Conservation (phyloP, 1,140 invertebrate species). For the Drosophila kurseongensis region DNA sequence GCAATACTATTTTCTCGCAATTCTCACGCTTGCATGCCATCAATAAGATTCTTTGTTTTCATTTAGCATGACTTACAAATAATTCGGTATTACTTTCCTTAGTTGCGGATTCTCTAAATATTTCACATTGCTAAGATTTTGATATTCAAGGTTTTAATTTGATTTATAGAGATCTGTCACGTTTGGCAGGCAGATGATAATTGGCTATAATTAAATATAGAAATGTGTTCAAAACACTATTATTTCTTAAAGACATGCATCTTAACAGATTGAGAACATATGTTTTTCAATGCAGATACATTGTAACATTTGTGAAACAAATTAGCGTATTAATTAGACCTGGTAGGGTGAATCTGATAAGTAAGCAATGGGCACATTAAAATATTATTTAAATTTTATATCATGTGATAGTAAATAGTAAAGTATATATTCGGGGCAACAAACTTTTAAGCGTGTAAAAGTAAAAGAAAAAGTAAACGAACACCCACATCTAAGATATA, state of each 20-base stretch:
- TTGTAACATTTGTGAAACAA: slow-evolving; percentile 1
- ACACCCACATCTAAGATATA: background rate
- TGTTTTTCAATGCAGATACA: background rate
- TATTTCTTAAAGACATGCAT: slow-evolving; percentile 6
- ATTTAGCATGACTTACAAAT: slow-evolving; percentile 5
- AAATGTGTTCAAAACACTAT: slow-evolving; percentile 11
- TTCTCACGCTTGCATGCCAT: slow-evolving; percentile 16
- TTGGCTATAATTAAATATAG: slow-evolving; percentile 18
- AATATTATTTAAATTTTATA: background rate
- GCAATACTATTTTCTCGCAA: slow-evolving; percentile 13
- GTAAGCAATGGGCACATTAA: background rate
- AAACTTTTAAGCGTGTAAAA: background rate
- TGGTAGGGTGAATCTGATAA: background rate
- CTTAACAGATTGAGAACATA: slow-evolving; percentile 1
- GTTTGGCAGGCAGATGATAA: slow-evolving; percentile 28
- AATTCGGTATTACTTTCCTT: slow-evolving; percentile 19
- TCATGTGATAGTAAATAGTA: background rate
- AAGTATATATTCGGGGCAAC: background rate
- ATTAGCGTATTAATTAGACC: background rate
- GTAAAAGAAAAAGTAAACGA: slow-evolving; percentile 5
- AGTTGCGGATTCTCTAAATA: background rate
- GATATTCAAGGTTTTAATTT: slow-evolving; percentile 33
- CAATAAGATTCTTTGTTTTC: slow-evolving; percentile 34
- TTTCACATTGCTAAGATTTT: slow-evolving; percentile 4
- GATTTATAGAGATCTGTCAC: slow-evolving; percentile 34